These are phyloP conservation scores for Rhingia rostrata DNA, from an alignment of 2,888 invertebrate species.

Conservation along the genomic window DNA sequence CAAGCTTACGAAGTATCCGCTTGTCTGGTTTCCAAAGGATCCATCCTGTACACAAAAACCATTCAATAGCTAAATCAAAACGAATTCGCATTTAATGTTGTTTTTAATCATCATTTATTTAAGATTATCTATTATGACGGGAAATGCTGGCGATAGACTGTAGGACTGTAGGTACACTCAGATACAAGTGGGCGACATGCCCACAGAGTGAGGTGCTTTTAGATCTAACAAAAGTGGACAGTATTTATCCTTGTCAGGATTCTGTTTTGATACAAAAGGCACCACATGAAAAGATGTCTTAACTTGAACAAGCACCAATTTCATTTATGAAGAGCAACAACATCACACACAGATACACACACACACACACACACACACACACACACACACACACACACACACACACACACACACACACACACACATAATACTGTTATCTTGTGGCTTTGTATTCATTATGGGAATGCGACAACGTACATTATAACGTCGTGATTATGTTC, in stretches of 20 bases:
- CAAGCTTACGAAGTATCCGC: no score
- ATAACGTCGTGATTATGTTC: constrained; percentile 65
- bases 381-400: no score
- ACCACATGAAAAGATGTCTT: constrained; percentile 53
- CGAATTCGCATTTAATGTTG: constrained; percentile 21
- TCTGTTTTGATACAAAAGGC: constrained; percentile 56
- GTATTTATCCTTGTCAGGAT: constrained; percentile 65
- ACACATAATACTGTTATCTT: constrained; percentile 52
- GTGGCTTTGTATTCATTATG: constrained; percentile 65
- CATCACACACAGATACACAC: background rate
- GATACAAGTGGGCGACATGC: constrained; percentile 8
- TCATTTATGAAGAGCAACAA: constrained; percentile 51
- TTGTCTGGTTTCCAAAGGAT: no score
- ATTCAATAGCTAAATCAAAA: constrained; percentile 6
- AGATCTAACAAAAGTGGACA: constrained; percentile 54
- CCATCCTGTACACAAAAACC: no score
- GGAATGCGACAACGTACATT: constrained; percentile 56
- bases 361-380: no score
- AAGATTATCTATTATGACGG: constrained; percentile 45
- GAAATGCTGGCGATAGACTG: constrained; percentile 4
- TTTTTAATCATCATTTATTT: constrained; percentile 46
- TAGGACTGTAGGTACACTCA: background rate
- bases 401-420: no score
- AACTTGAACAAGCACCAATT: constrained; percentile 60
- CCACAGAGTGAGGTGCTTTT: constrained; percentile 39